These are phyloP conservation scores for Thryonomys swinderianus DNA, from an alignment of 2,113 vertebrate species.

Conservation along the genomic window DNA sequence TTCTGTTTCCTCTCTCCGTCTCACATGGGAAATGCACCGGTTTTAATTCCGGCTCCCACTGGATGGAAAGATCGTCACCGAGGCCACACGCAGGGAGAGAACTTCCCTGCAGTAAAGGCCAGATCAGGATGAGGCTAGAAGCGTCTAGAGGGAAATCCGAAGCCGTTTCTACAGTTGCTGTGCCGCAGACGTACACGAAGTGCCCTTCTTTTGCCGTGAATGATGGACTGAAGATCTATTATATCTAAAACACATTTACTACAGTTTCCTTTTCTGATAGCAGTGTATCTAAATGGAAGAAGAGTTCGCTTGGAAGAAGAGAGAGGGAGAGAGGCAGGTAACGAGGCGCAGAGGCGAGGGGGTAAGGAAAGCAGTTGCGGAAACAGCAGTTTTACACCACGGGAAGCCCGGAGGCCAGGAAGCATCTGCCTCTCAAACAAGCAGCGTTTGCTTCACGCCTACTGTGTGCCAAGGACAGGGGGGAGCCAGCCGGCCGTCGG, in stretches of 20 bases:
- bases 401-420: too few relatives aligned
- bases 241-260: neutral
- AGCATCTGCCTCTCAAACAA: neutral
- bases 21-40: constrained; percentile 84
- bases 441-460: neutral
- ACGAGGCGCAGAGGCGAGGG: neutral
- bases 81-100: constrained; percentile 56
- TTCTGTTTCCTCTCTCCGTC: constrained; percentile 81
- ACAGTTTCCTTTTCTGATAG: constrained; percentile 52
- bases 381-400: too few relatives aligned
- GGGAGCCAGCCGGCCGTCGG: neutral
- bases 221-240: neutral
- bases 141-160: constrained; percentile 50
- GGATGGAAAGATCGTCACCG: constrained; percentile 71
- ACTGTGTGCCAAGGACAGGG: neutral
- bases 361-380: neutral
- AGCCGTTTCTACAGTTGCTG: constrained; percentile 53
- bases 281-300: constrained; percentile 32
- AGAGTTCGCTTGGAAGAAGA: constrained; percentile 47
- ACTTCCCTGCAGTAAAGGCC: constrained; percentile 65
- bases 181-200: constrained; percentile 54
- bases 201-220: constrained; percentile 51
- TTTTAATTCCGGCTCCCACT: constrained; percentile 80
- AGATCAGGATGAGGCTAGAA: constrained; percentile 37
- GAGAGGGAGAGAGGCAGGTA: neutral